phyloP scores from a whole-genome alignment of 2,797 vertebrate species.

The Gymnothorax javanicus region DNA sequence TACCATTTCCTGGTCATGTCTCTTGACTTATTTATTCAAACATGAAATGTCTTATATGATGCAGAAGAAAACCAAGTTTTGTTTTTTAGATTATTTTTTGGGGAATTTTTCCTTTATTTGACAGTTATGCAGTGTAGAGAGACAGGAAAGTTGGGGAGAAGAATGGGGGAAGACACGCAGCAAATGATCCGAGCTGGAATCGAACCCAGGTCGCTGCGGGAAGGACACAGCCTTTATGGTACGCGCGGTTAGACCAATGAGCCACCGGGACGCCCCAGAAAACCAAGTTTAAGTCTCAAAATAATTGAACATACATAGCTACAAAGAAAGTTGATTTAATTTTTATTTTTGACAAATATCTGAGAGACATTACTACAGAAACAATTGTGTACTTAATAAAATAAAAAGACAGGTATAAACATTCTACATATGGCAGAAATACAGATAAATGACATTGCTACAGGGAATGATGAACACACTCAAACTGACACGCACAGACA shows the following conservation, averaged over 20 bases:
- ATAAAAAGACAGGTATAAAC: conserved; percentile 18
- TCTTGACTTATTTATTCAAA: background rate
- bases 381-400: background rate
- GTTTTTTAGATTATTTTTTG: no score
- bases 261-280: no score
- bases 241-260: no score
- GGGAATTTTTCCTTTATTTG: no score
- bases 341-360: background rate
- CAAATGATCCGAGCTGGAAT: no score
- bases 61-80: background rate
- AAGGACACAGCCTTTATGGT: no score
- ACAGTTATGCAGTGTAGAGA: no score
- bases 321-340: background rate
- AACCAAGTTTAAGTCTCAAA: background rate
- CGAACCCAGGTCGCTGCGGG: no score
- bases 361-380: conserved; percentile 14
- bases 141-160: no score
- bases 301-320: background rate
- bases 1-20: background rate
- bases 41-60: background rate
- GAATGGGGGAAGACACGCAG: no score
- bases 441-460: background rate
- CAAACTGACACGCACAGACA: background rate
- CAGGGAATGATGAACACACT: conserved; percentile 13
- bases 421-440: background rate